Evolutionary conservation across 1,140 invertebrate genomes (phyloP).

Genomic region (Chironomus tepperi): DNA sequence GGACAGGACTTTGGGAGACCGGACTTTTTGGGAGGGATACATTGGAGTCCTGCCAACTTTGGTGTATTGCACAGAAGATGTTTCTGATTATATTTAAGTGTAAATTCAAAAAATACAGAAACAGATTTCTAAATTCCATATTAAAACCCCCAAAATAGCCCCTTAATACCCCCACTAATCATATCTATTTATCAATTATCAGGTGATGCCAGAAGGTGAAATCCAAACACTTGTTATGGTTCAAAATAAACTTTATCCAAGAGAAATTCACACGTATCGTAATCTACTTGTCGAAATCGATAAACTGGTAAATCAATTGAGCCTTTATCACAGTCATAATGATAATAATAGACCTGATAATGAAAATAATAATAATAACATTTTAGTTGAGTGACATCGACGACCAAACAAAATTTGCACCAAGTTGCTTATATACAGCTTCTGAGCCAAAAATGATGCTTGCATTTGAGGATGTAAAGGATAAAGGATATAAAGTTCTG

Average conservation of each 20-base stretch:
- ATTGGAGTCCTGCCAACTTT: no score
- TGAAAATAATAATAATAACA: not conserved
- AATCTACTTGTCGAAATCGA: not conserved
- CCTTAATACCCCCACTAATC: no score
- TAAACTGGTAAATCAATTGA: not conserved
- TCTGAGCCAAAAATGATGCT: slow-evolving; percentile 34
- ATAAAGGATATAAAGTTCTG: slow-evolving; percentile 35
- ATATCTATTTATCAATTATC: not conserved
- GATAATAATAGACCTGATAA: not conserved
- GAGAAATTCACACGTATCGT: not conserved
- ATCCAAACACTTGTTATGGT: not conserved
- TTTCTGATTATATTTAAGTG: no score
- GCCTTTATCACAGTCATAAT: not conserved
- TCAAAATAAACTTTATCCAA: not conserved
- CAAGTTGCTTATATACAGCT: not conserved
- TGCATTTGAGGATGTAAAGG: slow-evolving; percentile 35
- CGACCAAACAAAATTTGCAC: not conserved
- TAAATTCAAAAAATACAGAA: no score
- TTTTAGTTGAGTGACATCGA: not conserved
- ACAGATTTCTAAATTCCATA: no score
- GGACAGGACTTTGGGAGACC: no score
- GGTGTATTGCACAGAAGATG: no score
- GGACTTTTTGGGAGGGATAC: no score
- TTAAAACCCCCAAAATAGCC: no score
- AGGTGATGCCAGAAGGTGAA: not conserved